Evolutionary conservation across 2,797 vertebrate species (phyloP).

Genomic region (Corythornis leucogaster): DNA sequence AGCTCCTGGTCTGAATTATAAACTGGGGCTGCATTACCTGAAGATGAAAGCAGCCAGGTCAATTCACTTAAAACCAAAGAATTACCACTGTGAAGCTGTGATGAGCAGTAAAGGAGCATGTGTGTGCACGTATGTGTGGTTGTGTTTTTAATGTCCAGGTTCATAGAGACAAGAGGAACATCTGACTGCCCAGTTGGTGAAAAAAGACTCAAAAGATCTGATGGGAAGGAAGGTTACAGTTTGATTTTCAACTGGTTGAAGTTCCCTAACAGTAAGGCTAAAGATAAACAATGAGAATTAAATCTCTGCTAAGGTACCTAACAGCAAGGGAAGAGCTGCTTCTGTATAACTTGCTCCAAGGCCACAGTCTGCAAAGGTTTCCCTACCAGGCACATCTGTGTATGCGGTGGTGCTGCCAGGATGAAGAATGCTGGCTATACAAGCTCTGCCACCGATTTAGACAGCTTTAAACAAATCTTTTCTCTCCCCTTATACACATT

Average conservation of each 20-base stretch:
- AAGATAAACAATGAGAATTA: background rate
- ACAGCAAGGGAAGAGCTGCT: background rate
- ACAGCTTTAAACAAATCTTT: background rate
- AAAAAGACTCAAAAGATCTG: background rate
- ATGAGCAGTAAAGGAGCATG: conserved; percentile 78
- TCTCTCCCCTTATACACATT: background rate
- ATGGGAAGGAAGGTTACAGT: background rate
- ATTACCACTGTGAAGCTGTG: conserved; percentile 78
- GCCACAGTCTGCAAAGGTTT: background rate
- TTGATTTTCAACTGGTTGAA: background rate
- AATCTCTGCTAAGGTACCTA: background rate
- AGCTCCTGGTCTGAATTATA: conserved; percentile 82
- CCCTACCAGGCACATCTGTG: too few relatives aligned
- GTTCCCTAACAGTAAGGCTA: background rate
- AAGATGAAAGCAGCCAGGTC: conserved; percentile 85
- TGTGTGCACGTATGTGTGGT: background rate
- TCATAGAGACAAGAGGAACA: conserved; percentile 7
- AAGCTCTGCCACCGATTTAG: background rate
- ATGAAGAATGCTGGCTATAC: background rate
- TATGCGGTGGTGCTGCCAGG: background rate
- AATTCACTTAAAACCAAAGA: conserved; percentile 78
- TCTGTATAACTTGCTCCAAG: background rate
- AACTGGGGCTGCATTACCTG: conserved; percentile 78
- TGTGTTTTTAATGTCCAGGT: conserved; percentile 18
- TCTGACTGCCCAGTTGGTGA: conserved; percentile 8